Evolutionary conservation across 2,113 vertebrate genomes (phyloP).

Genomic region (Ranitomeya imitator): DNA sequence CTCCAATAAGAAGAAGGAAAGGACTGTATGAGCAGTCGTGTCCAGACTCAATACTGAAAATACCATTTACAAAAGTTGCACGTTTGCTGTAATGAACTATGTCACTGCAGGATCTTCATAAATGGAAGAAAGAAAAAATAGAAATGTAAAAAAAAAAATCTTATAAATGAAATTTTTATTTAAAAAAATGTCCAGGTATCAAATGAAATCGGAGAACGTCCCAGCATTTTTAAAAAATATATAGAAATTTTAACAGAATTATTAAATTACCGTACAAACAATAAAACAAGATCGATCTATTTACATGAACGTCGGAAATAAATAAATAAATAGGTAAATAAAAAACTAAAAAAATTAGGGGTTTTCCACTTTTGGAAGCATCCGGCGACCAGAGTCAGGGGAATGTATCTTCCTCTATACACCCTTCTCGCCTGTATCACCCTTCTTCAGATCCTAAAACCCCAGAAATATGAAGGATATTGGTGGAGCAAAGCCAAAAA

Average conservation of each 20-base stretch:
- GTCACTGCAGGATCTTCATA: not conserved
- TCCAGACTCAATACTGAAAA: too few relatives aligned
- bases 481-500: not conserved
- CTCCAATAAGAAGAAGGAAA: too few relatives aligned
- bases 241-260: slow-evolving; percentile 33
- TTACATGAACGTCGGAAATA: slow-evolving; percentile 7
- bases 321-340: slow-evolving; percentile 25
- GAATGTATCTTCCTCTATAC: not conserved
- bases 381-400: not conserved
- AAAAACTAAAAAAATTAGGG: not conserved
- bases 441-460: not conserved
- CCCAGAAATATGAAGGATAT: not conserved
- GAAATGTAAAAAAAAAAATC: not conserved
- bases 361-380: not conserved
- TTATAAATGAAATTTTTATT: slow-evolving; percentile 45
- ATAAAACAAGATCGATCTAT: slow-evolving; percentile 21
- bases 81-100: not conserved
- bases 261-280: slow-evolving; percentile 29
- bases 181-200: slow-evolving; percentile 19
- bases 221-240: slow-evolving; percentile 29
- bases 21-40: too few relatives aligned
- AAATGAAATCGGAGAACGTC: slow-evolving; percentile 22
- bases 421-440: not conserved
- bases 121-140: not conserved
- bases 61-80: not conserved